phyloP scores from a whole-genome alignment of 2,797 vertebrate species.

The Podarcis siculus region DNA sequence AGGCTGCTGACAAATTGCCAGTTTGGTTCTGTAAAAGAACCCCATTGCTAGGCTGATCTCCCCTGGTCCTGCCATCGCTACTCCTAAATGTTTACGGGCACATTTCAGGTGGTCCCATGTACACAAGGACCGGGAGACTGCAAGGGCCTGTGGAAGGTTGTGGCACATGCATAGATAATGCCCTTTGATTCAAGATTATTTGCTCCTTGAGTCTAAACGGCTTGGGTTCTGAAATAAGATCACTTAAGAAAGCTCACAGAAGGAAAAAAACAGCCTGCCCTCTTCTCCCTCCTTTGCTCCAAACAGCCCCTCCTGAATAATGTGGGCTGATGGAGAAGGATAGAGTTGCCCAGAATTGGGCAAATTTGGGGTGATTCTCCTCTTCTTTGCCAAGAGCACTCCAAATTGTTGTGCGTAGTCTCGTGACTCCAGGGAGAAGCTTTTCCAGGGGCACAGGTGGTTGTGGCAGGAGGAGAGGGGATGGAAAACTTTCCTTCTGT shows the following conservation, averaged over 20 bases:
- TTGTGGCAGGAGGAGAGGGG: background rate
- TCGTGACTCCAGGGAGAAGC: background rate
- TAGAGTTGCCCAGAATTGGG: background rate
- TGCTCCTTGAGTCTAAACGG: background rate
- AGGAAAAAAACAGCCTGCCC: background rate
- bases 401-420: background rate
- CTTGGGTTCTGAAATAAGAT: background rate
- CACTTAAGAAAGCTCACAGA: background rate
- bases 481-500: background rate
- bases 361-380: background rate
- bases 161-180: background rate
- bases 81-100: slow-evolving; percentile 23
- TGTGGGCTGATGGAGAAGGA: background rate
- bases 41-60: accelerated
- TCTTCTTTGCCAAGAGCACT: no score
- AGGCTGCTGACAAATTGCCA: slow-evolving; percentile 31
- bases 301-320: background rate
- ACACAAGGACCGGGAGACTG: background rate
- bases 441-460: background rate
- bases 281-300: background rate
- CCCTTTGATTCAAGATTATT: background rate
- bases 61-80: background rate
- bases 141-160: background rate
- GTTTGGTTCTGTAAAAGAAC: background rate
- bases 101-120: background rate